These are phyloP conservation scores for Mormyrops attenuatus DNA, from an alignment of 2,797 vertebrate species.

Conservation along the genomic window DNA sequence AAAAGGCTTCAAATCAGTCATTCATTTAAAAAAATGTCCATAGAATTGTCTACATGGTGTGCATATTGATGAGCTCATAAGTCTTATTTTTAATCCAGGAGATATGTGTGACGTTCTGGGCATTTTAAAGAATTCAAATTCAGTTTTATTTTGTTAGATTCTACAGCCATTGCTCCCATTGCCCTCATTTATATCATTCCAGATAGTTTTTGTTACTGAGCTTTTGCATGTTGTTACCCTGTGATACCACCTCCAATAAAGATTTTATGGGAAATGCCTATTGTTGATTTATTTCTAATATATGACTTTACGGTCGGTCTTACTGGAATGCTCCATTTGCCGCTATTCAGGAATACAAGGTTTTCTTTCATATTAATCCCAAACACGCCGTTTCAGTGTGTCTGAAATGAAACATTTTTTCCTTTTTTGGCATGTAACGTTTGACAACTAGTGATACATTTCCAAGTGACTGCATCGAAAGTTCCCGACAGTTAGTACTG, in stretches of 20 bases:
- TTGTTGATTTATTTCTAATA: slow-evolving; percentile 14
- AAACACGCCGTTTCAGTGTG: background rate
- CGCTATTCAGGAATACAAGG: background rate
- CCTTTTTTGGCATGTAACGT: background rate
- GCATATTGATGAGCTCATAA: slow-evolving; percentile 32
- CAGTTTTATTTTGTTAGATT: slow-evolving; percentile 17
- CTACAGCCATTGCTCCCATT: slow-evolving; percentile 15
- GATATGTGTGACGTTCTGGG: slow-evolving; percentile 27
- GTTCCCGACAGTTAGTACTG: background rate
- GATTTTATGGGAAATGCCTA: slow-evolving; percentile 45
- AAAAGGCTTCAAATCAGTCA: slow-evolving; percentile 40
- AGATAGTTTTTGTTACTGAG: slow-evolving; percentile 22
- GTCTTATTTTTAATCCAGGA: slow-evolving; percentile 24
- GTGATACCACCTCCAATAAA: slow-evolving; percentile 56
- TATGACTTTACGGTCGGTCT: background rate
- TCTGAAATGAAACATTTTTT: background rate
- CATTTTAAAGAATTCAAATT: slow-evolving; percentile 11
- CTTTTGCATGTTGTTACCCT: slow-evolving; percentile 52
- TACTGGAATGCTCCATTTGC: background rate
- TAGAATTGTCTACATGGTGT: slow-evolving; percentile 44
- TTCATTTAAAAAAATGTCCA: slow-evolving; percentile 39
- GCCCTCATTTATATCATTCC: slow-evolving; percentile 39
- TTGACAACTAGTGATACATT: background rate
- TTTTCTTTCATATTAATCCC: background rate
- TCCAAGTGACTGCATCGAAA: background rate